Base-by-base conservation (phyloP, 2,888 invertebrate species). In the Dorcus hopei region DNA sequence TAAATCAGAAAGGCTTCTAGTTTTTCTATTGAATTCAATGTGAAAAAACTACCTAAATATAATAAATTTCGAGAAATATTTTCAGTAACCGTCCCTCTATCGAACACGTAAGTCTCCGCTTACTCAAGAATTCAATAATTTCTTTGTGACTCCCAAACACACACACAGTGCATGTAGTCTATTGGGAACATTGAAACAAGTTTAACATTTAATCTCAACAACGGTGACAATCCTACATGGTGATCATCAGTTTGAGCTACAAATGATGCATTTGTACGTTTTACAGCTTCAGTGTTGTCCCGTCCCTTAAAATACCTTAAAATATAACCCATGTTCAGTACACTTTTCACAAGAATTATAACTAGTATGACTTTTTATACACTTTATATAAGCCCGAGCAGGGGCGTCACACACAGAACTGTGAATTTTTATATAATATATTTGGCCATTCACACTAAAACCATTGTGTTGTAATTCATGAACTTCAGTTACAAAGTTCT, bases 401-500 rank as follows among this genome's bases (percentile, higher is more conserved):
- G 57, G 57, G 16, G 49, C 53, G 38, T 61, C 56, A 41, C 55
- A 50, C 9, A 54, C 40, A 49, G 48, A 54, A 16, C 51, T 49
- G 38, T 38, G 43, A 11, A 57, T 54, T 9, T 40, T 38, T 43
- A 61, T 26, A 6, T 11, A 2, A 42, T 49, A 56, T 9, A 38
- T 9, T 38, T 52, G 43, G 16, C 33, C 33, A 11, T 49, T 50
- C 50, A 54, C 47, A 14, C 16, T 23, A 9, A 57, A 54, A 43
- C 49, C 57, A 33, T 38, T 23, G 23, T 19, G 33, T 23, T 38
- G 38, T 55, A 62, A 49, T 33, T 42, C 9, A 33, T 38, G 41
- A 11, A 63, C 23, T 61, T 65, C 62, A 51, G 54, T 54, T 45
- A 65, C 48, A 54, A 65, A 64, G 38, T 64, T 52, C 23, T 63